A percentile compares a stretch with the other conserved stretches of the same genome.
Evolutionary conservation across 2,797 vertebrate genomes (phyloP).

Genomic region (Malurus leucopterus): DNA sequence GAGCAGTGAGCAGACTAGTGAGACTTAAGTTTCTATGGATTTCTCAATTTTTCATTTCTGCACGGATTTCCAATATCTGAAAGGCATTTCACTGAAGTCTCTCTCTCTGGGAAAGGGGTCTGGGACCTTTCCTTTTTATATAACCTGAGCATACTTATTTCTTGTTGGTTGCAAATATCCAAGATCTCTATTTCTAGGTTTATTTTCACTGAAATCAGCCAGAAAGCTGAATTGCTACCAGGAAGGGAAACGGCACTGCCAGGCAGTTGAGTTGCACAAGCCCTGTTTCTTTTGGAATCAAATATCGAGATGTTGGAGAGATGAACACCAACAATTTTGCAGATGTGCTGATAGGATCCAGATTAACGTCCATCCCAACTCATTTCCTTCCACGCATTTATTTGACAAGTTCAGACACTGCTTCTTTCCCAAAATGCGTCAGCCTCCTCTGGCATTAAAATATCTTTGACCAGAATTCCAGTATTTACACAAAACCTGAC

Average conservation of each 20-base stretch:
- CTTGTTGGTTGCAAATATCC: not conserved
- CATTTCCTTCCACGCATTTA: not conserved
- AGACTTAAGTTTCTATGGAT: not conserved
- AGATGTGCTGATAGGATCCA: not conserved
- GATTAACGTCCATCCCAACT: not conserved
- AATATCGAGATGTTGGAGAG: not conserved
- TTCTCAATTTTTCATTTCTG: not conserved
- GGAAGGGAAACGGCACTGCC: not conserved
- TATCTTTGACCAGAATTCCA: not conserved
- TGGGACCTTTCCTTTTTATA: not conserved
- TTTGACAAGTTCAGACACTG: not conserved
- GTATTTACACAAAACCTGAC: not conserved
- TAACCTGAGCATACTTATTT: not conserved
- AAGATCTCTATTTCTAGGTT: not conserved
- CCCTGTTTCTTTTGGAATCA: not conserved
- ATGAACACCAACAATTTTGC: not conserved
- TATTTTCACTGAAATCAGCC: not conserved
- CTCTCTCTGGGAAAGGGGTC: not conserved
- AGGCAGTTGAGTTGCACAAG: not conserved
- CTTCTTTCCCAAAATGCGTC: not conserved
- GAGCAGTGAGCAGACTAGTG: not conserved
- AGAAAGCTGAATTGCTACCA: not conserved
- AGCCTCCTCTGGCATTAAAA: not conserved
- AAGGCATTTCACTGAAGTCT: not conserved
- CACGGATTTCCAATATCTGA: not conserved